Base-by-base conservation (phyloP, 2,797 vertebrate genomes). In the Falco cherrug region DNA sequence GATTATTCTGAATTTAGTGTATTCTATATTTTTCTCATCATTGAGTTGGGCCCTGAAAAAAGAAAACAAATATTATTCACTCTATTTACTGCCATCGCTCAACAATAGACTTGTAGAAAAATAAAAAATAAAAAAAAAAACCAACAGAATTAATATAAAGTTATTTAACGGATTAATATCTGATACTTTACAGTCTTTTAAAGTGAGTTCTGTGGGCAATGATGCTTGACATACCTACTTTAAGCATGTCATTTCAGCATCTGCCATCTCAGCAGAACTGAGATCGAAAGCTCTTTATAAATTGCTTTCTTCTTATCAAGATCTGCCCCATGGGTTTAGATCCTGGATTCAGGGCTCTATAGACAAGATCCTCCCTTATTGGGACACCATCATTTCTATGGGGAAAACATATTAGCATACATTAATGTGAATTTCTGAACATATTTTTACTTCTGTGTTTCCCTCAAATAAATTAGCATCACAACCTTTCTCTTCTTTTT, bases 81-180 rank as follows among this genome's bases (percentile, higher is more conserved):
- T 73, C 13, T 4, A 17, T 78, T 77, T 80, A 17, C 22, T 16
- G 3, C 5, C 8, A 13, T 39, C 1, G 69, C 8, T 61, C 51
- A 57, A 29, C 2, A 70, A 45, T 0, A 47, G 12, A 22, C 4
- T 41, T 71, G 10, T 6, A 43, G 7, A 11, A n/a, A 10, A 73
- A 56, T 16, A 33, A 75, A 11, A 19, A n/a, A 3, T 4, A 50
- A 16, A 8, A 6, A 51, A 41, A 41, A 61, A 1, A 37, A 10
- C 10, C 37, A 2, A 33, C 3, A 63, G 8, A 64, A 77, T 24
- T 4, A 80, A 60, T 9, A 2, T 51, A 83, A 90, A 6, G 1
- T 16, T 74, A 50, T 45, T 61, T 41, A 59, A 63, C 4, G 22
- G 43, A 74, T 69, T n/a, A 50, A 45, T 69, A 85, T 9, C 7